Evolutionary conservation across 1,140 invertebrate species (phyloP), one percentile per base, ranked within the genome.

Genomic region (Rhyzopertha dominica): DNA sequence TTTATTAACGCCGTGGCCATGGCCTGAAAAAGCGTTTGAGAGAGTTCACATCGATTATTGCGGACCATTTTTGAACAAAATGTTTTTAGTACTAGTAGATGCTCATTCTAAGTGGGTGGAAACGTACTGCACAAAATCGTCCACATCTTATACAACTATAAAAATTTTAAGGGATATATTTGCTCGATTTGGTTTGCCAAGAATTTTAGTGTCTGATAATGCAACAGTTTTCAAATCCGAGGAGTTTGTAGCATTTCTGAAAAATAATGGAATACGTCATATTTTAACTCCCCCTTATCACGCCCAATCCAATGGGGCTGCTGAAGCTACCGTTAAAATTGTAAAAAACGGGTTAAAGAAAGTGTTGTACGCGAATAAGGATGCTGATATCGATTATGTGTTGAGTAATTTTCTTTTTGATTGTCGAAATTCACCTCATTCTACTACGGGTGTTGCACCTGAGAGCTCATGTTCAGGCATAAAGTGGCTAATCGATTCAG

Each of bases 311-410:
- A 70, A 69, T 43, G 66, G 68, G 0, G 59, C 49, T 2, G 65
- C 63, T 4, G 66, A 68, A 51, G 62, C 69, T 35, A 50, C 61
- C 1, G 68, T 71, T 1, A 61, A 64, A 56, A 62, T 45, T 2
- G 50, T 70, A 23, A 70, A 70, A 49, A 61, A 57, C 38, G 49
- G 41, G 4, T 52, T 68, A 13, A 64, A 66, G 32, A 53, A 48
- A 34, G 55, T 53, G 26, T 4, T 48, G 29, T 13, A 36, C 12
- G 26, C 47, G 34, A 34, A 37, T 23, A 25, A 37, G 7, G 19
- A 29, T 7, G 8, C 40, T 16, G 14, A 32, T 23, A 41, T 34
- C 14, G 23, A 28, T 25, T 20, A 17, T 12, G n/a, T 32, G 29
- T 26, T 45, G 5, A 36, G 16, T 28, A 20, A 40, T 19, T 57